phyloP scores from a whole-genome alignment of 2,797 vertebrate genomes.

The Fratercula arctica region DNA sequence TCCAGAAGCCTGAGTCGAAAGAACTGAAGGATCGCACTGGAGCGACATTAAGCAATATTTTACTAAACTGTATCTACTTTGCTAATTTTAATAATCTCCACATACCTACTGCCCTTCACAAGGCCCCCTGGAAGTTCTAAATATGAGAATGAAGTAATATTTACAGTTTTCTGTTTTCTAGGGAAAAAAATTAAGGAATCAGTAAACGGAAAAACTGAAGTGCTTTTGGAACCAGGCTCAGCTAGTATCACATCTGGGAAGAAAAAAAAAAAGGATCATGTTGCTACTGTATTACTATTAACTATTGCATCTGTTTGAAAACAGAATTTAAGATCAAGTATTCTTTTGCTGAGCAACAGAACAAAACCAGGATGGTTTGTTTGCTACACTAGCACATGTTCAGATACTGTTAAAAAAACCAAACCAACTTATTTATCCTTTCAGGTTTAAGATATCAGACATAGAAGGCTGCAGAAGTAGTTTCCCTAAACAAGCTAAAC shows the following conservation, averaged over 20 bases:
- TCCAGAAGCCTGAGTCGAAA: background rate
- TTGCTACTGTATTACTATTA: background rate
- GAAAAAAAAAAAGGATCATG: background rate
- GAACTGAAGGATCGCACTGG: background rate
- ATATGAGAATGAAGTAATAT: background rate
- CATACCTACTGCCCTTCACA: background rate
- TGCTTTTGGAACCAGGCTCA: background rate
- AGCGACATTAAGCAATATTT: background rate
- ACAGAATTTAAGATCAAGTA: background rate
- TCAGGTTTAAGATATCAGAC: background rate
- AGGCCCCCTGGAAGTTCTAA: background rate
- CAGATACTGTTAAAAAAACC: background rate
- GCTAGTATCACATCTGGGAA: background rate
- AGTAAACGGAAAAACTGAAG: background rate
- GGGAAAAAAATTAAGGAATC: background rate
- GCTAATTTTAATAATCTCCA: background rate
- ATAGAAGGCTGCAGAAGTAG: background rate
- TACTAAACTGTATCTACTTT: background rate
- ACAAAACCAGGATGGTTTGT: background rate
- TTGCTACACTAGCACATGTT: background rate
- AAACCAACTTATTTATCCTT: background rate
- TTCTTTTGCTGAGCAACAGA: background rate
- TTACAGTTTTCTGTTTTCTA: background rate
- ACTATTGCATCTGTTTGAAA: background rate
- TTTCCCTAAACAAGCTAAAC: background rate